Evolutionary conservation across 2,113 vertebrate species (phyloP).

Genomic region (Psilopsiagon aurifrons): DNA sequence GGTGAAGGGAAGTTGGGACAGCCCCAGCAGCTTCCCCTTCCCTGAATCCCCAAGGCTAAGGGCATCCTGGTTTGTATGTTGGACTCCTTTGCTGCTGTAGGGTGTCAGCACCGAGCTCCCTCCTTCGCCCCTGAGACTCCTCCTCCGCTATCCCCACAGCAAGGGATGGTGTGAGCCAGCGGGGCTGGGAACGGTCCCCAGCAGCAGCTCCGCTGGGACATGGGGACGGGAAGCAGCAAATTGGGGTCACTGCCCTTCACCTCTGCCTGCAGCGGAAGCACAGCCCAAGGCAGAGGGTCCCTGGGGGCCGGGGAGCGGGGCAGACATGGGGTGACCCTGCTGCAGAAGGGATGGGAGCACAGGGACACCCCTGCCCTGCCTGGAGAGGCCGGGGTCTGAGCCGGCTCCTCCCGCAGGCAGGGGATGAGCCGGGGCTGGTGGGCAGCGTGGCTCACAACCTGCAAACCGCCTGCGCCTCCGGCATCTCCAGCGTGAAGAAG

Average conservation of each 20-base stretch:
- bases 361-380: not conserved
- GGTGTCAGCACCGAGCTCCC: not conserved
- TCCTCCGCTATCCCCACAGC: rapidly evolving
- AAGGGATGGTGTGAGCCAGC: rapidly evolving
- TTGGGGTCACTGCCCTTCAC: not conserved
- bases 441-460: slow-evolving; percentile 66
- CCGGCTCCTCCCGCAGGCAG: slow-evolving; percentile 42
- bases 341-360: not conserved
- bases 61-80: not conserved
- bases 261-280: not conserved
- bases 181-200: not conserved
- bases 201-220: not conserved
- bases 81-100: not conserved
- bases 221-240: not conserved
- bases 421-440: slow-evolving; percentile 28
- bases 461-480: slow-evolving; percentile 45
- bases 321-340: not conserved
- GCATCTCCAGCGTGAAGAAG: slow-evolving; percentile 67
- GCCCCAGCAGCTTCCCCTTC: not conserved
- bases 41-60: not conserved
- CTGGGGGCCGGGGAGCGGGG: not conserved
- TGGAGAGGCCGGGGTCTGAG: not conserved
- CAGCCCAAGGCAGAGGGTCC: not conserved
- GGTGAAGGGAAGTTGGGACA: rapidly evolving
- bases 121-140: not conserved